Evolutionary conservation across 2,888 invertebrate genomes (phyloP).

Genomic region (Pristionchus exspectatus): DNA sequence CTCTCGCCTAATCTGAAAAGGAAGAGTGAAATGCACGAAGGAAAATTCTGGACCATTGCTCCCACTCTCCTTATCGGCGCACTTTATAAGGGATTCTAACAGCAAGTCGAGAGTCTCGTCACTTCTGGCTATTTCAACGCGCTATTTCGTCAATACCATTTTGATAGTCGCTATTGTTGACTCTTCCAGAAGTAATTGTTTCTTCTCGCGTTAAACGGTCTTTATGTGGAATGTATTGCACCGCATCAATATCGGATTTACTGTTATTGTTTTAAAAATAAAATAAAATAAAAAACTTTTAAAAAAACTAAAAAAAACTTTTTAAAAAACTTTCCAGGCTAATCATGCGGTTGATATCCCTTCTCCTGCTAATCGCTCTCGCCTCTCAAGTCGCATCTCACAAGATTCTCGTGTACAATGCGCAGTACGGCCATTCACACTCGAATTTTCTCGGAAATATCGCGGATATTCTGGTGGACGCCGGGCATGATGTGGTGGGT

Average conservation of each 20-base stretch:
- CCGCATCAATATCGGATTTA: neutral
- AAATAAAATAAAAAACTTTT: too few relatives aligned
- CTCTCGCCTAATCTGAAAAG: neutral
- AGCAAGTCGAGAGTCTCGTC: neutral
- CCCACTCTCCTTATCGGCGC: neutral
- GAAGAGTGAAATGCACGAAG: too few relatives aligned
- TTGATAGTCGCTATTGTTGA: neutral
- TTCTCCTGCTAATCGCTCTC: neutral
- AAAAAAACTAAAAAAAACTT: too few relatives aligned
- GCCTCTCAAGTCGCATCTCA: neutral
- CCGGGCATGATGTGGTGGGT: constrained; percentile 42
- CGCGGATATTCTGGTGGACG: constrained; percentile 40
- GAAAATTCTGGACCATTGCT: too few relatives aligned
- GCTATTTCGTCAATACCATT: neutral
- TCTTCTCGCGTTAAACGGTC: too few relatives aligned
- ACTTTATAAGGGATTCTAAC: neutral
- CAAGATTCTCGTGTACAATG: constrained; percentile 49
- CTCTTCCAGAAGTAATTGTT: neutral
- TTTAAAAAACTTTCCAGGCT: neutral
- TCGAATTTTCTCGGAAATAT: constrained; percentile 39
- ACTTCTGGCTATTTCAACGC: neutral
- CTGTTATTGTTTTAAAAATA: neutral
- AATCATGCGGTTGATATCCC: constrained; percentile 13
- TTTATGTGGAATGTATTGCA: too few relatives aligned
- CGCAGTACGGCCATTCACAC: constrained; percentile 22